Evolutionary conservation across 2,113 vertebrate species (phyloP), one percentile per base, ranked within the genome.

Genomic region (Drymodes brunneopygia): DNA sequence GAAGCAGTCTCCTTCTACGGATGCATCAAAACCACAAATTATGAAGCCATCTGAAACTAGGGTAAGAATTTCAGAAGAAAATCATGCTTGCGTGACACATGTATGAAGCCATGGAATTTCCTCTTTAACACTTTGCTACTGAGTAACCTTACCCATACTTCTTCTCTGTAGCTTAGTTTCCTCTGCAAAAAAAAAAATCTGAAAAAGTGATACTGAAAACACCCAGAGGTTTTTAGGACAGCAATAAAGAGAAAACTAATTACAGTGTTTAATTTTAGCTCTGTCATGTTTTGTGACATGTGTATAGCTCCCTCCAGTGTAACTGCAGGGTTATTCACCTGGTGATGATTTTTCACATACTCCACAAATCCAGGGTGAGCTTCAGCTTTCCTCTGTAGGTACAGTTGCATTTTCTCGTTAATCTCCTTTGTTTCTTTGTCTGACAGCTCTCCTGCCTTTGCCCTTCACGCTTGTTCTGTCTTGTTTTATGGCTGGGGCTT

Each of bases 31-130:
- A 65, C 4, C 90, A 57, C 54, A 56, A 80, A 84, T 73, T 19
- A 96, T 97, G 98, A 97, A 97, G 70, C 90, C 98, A 21, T 94
- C 96, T 81, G 97, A 97, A 90, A 54, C 94, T 57, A 97, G 96
- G 98, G 98, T 98, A 97, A 47, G 75, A 56, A 57, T 67, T 79
- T 40, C 22, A 78, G 7, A 54, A 71, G n/a, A 61, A 81, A 44
- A 8, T 38, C 3, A 1, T 31, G 10, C 54, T 81, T 56, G 10
- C 35, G 27, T 57, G 70, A 40, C 13, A 17, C 38, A 3, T 10
- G 8, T 3, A 4, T 11, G 15, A 70, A 62, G 51, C 22, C 50
- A 1, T 36, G 31, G 15, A 23, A 33, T 71, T 87, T 47, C 16
- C 64, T 84, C 64, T 48, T 72, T 44, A 29, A 15, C 12, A 28